Percentiles rank a stretch among this genome's conserved stretches.
phyloP scores from a whole-genome alignment of 2,888 invertebrate species.

The Apodemia duryi region DNA sequence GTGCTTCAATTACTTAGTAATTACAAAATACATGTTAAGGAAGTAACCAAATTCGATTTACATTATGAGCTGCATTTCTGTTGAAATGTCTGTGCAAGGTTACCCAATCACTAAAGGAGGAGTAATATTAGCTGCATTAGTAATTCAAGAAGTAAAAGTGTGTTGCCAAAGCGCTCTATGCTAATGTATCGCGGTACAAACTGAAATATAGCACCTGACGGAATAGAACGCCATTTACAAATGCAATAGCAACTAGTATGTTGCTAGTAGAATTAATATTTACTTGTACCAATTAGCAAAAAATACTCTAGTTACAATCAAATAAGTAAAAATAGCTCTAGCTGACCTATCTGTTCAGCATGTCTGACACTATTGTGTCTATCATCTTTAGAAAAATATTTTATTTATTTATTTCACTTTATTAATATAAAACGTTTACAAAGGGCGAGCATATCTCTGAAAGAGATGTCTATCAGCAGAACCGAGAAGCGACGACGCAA shows the following conservation, averaged over 20 bases:
- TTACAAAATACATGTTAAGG: background rate
- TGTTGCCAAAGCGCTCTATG: constrained; percentile 1
- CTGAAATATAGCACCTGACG: constrained; percentile 4
- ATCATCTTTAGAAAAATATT: no score
- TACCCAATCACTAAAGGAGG: constrained; percentile 5
- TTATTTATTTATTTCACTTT: no score
- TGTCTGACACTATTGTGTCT: no score
- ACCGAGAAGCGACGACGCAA: no score
- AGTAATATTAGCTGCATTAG: background rate
- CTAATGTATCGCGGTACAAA: constrained; percentile 4
- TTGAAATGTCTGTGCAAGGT: background rate
- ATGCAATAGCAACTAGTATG: background rate
- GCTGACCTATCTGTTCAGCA: no score
- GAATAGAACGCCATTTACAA: background rate
- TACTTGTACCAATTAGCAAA: no score
- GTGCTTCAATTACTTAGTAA: background rate
- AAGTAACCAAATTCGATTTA: constrained; percentile 4
- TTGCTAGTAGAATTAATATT: background rate
- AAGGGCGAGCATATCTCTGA: no score
- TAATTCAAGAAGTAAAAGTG: constrained; percentile 6
- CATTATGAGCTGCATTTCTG: background rate
- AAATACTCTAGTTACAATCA: no score
- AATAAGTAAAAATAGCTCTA: no score
- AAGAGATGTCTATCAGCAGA: no score
- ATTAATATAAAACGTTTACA: no score